phyloP scores from a whole-genome alignment of 2,797 vertebrate genomes.

The Onychomys leucogaster region DNA sequence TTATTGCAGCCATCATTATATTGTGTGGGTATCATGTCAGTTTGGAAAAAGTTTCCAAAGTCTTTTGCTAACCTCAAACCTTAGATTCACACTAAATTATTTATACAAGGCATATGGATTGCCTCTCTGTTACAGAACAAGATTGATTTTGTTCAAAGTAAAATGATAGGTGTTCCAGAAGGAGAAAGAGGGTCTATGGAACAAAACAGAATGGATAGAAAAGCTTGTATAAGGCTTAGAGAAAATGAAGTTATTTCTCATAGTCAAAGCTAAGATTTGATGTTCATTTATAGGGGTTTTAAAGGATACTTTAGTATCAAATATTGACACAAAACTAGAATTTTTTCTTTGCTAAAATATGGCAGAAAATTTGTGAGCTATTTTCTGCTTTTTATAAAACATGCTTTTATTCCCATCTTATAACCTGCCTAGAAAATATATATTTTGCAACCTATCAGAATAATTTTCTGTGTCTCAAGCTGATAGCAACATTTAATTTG shows the following conservation, averaged over 20 bases:
- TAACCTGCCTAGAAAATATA: background rate
- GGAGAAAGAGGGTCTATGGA: background rate
- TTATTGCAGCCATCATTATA: background rate
- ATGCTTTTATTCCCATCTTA: background rate
- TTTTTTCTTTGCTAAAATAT: background rate
- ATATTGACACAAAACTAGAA: background rate
- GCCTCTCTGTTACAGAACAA: slow-evolving; percentile 9
- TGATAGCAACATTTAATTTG: background rate
- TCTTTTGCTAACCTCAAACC: slow-evolving; percentile 5
- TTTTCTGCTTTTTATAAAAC: background rate
- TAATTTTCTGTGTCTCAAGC: background rate
- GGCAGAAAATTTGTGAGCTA: background rate
- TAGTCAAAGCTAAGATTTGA: slow-evolving; percentile 11
- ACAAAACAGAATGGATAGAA: background rate
- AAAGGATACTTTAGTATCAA: background rate
- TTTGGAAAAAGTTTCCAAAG: background rate
- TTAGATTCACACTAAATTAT: background rate
- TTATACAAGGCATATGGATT: background rate
- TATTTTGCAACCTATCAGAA: background rate
- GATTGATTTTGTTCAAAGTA: slow-evolving; percentile 1
- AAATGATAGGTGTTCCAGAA: background rate
- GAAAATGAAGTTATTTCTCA: background rate
- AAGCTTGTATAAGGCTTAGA: background rate
- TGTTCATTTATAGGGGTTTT: background rate
- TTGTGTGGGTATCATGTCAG: background rate